Evolutionary conservation across 2,888 invertebrate species (phyloP).

Genomic region (Rhagonycha lutea): DNA sequence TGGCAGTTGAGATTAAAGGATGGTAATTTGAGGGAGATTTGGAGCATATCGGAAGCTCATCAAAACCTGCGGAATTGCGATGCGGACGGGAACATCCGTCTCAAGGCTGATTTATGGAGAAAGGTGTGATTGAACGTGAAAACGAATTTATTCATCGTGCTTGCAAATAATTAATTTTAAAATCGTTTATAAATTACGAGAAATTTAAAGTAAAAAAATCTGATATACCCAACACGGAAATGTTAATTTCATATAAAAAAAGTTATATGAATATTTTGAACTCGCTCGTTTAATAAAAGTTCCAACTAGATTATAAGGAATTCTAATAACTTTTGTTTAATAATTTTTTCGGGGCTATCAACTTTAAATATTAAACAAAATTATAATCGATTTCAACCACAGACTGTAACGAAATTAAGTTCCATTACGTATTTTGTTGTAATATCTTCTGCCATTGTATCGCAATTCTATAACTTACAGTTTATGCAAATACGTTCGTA

Average conservation of each 20-base stretch:
- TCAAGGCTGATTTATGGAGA: conserved; percentile 45
- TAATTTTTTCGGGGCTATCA: too few relatives aligned
- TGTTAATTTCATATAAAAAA: background rate
- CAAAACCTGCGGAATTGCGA: conserved; percentile 52
- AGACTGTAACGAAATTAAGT: too few relatives aligned
- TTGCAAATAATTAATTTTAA: conserved; percentile 26
- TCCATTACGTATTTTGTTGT: too few relatives aligned
- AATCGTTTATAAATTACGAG: conserved; percentile 9
- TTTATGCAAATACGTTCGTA: too few relatives aligned
- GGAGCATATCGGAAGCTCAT: conserved; percentile 53
- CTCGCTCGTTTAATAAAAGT: background rate
- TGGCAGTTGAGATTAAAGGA: conserved; percentile 45
- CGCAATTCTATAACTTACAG: too few relatives aligned
- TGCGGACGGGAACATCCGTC: conserved; percentile 48
- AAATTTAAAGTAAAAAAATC: background rate
- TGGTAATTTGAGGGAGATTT: conserved; percentile 52
- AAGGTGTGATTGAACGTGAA: conserved; percentile 30
- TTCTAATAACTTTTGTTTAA: too few relatives aligned
- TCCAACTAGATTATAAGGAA: too few relatives aligned
- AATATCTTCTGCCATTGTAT: too few relatives aligned
- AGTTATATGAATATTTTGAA: background rate
- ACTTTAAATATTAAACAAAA: too few relatives aligned
- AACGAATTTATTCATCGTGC: conserved; percentile 21
- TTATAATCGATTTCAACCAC: too few relatives aligned
- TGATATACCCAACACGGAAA: background rate